phyloP scores from a whole-genome alignment of 2,888 invertebrate genomes.

The Sinopyrophorus schimmeli region DNA sequence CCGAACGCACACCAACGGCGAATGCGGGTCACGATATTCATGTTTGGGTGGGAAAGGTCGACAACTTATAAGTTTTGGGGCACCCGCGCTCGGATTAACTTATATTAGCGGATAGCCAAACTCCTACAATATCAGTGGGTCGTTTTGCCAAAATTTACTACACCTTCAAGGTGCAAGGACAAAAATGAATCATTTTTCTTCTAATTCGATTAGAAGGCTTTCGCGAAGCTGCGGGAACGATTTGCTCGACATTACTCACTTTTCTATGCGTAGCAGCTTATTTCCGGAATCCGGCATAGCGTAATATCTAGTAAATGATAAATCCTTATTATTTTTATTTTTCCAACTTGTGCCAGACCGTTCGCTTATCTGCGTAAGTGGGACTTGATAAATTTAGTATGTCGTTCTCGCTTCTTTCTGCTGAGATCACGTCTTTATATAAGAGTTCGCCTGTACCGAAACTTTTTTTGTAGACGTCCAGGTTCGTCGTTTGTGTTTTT shows the following conservation, averaged over 20 bases:
- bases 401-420: too few species aligned
- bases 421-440: too few species aligned
- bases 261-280: slow-evolving; percentile 8
- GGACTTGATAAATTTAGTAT: too few species aligned
- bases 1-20: too few species aligned
- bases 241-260: not conserved
- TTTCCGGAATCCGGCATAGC: slow-evolving; percentile 11
- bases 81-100: slow-evolving; percentile 10
- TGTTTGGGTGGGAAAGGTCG: slow-evolving; percentile 31
- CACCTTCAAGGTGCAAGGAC: not conserved
- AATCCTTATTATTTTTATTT: too few species aligned
- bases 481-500: too few species aligned
- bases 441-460: too few species aligned
- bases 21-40: slow-evolving; percentile 26
- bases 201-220: slow-evolving; percentile 11
- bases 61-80: slow-evolving; percentile 22
- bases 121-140: slow-evolving; percentile 6
- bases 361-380: too few species aligned
- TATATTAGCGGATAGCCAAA: slow-evolving; percentile 3
- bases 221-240: slow-evolving; percentile 1
- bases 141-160: slow-evolving; percentile 1
- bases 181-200: slow-evolving; percentile 9
- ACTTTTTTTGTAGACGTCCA: too few species aligned
- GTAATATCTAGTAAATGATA: too few species aligned
- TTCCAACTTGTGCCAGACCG: too few species aligned